Evolutionary conservation across 2,888 invertebrate genomes (phyloP).

Genomic region (Archaeoteleia sp.): DNA sequence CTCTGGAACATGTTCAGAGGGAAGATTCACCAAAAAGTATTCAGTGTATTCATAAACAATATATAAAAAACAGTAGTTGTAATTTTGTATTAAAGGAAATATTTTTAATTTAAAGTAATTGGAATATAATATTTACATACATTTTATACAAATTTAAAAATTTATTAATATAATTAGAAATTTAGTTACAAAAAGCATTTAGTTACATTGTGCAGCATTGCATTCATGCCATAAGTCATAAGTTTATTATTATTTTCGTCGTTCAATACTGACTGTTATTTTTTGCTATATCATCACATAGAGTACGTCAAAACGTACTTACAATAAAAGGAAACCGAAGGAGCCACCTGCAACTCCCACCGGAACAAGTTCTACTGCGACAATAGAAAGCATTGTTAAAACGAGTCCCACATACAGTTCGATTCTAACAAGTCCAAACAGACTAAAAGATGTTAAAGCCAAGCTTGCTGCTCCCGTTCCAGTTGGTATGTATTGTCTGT

Average conservation of each 20-base stretch:
- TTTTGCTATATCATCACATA: conserved; percentile 45
- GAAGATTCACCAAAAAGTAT: no score
- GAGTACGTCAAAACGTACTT: conserved; percentile 72
- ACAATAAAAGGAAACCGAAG: conserved; percentile 73
- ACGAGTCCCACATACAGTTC: conserved; percentile 65
- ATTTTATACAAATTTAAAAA: no score
- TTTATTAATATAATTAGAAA: no score
- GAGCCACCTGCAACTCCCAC: conserved; percentile 54
- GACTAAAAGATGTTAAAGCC: conserved; percentile 72
- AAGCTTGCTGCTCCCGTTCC: conserved; percentile 72
- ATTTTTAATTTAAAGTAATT: no score
- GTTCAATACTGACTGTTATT: neutral
- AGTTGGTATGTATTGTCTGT: conserved; percentile 66
- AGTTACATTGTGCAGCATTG: no score
- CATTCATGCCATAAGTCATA: neutral
- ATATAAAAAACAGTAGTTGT: no score
- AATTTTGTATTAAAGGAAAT: no score
- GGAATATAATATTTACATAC: no score
- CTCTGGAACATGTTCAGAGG: no score
- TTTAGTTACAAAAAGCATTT: no score
- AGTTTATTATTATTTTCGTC: neutral
- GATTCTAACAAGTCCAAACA: conserved; percentile 70
- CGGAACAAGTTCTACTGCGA: conserved; percentile 51
- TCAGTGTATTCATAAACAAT: no score
- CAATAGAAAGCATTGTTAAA: conserved; percentile 60